A percentile compares a stretch with the other conserved stretches of the same genome.
Evolutionary conservation across 1,140 invertebrate species (phyloP).

Genomic region (Babylonia areolata): DNA sequence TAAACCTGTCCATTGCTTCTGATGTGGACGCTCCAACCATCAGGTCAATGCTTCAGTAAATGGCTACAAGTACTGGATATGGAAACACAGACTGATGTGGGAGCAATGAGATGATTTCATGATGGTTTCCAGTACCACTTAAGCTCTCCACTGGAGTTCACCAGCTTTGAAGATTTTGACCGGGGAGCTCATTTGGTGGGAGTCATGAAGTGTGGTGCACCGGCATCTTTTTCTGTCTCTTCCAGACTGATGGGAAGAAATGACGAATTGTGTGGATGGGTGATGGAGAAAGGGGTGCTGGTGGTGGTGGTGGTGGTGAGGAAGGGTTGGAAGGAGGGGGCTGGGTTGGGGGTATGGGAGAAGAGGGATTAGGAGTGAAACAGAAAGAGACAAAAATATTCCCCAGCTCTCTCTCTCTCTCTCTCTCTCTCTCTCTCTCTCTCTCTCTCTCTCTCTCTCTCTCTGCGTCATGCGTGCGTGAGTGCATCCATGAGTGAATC

Average conservation of each 20-base stretch:
- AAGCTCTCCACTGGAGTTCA: background rate
- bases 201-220: background rate
- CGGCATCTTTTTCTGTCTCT: background rate
- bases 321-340: background rate
- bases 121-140: too few species aligned
- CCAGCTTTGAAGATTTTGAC: background rate
- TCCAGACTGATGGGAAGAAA: constrained; percentile 11
- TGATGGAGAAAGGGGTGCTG: background rate
- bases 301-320: background rate
- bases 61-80: too few species aligned
- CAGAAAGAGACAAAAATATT: background rate
- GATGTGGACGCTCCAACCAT: too few species aligned
- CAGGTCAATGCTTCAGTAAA: too few species aligned
- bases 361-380: background rate
- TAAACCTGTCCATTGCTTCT: too few species aligned
- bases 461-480: background rate
- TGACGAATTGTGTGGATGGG: background rate
- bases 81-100: too few species aligned
- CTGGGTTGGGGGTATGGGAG: background rate
- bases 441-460: constrained; percentile 11
- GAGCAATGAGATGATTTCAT: too few species aligned
- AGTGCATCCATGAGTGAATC: background rate
- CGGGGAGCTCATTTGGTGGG: background rate
- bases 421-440: constrained; percentile 11
- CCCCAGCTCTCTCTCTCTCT: background rate